Base-by-base conservation (phyloP, 2,797 vertebrate genomes). In the Meda fulgida region DNA sequence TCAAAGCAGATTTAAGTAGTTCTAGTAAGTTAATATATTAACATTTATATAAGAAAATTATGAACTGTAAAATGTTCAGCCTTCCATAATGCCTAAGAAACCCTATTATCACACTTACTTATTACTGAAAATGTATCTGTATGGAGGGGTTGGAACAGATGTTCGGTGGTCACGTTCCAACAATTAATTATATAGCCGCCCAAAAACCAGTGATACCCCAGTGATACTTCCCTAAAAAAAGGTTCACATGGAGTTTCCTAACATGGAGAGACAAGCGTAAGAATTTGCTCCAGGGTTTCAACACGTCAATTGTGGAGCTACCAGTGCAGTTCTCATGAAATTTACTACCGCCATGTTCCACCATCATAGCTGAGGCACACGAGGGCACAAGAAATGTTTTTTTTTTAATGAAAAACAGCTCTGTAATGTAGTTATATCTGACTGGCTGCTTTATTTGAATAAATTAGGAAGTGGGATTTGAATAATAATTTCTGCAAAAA, bases 241-340 rank as follows among this genome's bases (percentile, higher is more conserved):
- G 43, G 18, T 81, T 72, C 19, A 23, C 53, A 46, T 21, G 5
- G n/a, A 23, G 21, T 73, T 83, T 13, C 51, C 16, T n/a, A 46
- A 72, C 51, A 71, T 55, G 67, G 79, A 58, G 46, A 81, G 67
- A 80, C 78, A 80, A 80, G 79, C 9, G 51, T 31, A 81, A 55
- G 69, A 81, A 72, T 81, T 81, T 43, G 69, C 80, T 81, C n/a
- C 31, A 4, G 69, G 80, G 67, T 60, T 72, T 55, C 6, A 66
- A 10, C 51, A 58, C 4, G 16, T 53, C 34, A n/a, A 26, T 19
- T 21, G 31, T 19, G 43, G 38, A 63, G 71, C 71, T 60, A 14
- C 60, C 23, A 60, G 13, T 18, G 7, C 13, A 19, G 31, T 66
- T 81, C 34, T 55, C 14, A 53, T 29, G 8, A 71, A 40, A 53